A percentile compares a stretch with the other conserved stretches of the same genome.
These are phyloP conservation scores for Heteromyza rotundicornis DNA, from an alignment of 2,888 invertebrate genomes.

Conservation along the genomic window DNA sequence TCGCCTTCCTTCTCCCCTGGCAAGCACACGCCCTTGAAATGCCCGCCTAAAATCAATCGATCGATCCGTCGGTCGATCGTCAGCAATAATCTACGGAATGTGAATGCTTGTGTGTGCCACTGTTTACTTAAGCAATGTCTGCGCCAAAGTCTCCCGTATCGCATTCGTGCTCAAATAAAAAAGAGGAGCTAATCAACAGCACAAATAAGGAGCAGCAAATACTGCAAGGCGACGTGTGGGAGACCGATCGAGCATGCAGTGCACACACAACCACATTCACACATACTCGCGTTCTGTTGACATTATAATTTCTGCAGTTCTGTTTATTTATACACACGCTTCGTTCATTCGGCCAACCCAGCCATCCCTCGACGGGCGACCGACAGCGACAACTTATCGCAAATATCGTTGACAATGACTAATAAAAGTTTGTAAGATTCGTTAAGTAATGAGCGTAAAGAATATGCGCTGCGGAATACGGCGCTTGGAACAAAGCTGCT, in stretches of 20 bases:
- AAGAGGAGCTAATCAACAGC: neutral
- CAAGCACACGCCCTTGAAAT: neutral
- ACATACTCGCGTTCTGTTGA: conserved; percentile 34
- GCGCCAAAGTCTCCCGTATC: neutral
- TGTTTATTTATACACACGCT: conserved; percentile 47
- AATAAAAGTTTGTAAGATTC: too few species aligned
- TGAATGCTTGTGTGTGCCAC: too few species aligned
- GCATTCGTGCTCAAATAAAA: neutral
- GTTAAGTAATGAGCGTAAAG: neutral
- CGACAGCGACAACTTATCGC: neutral
- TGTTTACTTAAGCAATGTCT: conserved; percentile 25
- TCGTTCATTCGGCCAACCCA: neutral
- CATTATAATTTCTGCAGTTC: conserved; percentile 55
- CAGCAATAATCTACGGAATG: conserved; percentile 41
- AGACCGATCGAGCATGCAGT: neutral
- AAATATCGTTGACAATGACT: neutral
- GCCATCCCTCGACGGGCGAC: neutral
- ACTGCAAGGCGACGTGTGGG: neutral
- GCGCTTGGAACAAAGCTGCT: neutral
- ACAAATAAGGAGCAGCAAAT: conserved; percentile 11
- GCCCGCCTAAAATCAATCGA: conserved; percentile 50
- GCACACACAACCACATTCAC: neutral
- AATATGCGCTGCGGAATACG: neutral
- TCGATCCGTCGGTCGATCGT: too few species aligned
- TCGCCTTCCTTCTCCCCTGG: too few species aligned